These are phyloP conservation scores for Mormyrops boulengeri DNA, from an alignment of 2,797 vertebrate species.

Conservation along the genomic window DNA sequence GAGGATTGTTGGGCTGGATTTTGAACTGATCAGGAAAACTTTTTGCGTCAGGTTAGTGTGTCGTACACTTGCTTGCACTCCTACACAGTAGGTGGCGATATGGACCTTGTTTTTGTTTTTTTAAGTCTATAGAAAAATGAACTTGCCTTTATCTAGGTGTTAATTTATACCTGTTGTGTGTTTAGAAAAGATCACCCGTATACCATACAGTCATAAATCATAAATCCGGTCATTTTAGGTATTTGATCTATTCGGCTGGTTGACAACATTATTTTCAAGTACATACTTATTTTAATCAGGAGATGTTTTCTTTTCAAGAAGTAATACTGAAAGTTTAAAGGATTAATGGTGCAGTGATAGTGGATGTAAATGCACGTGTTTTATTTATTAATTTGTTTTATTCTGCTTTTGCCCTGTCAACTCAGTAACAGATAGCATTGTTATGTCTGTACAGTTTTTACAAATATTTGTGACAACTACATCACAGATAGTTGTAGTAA, in stretches of 20 bases:
- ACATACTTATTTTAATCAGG: neutral
- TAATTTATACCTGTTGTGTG: neutral
- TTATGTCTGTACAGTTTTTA: neutral
- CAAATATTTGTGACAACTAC: neutral
- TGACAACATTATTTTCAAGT: neutral
- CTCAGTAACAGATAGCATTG: neutral
- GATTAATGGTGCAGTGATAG: neutral
- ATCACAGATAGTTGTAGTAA: neutral
- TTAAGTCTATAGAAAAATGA: neutral
- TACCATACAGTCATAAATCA: neutral
- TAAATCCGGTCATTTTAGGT: neutral
- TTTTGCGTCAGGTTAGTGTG: neutral
- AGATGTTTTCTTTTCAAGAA: neutral
- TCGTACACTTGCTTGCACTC: neutral
- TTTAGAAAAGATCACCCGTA: neutral
- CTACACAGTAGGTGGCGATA: neutral
- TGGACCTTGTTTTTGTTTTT: neutral
- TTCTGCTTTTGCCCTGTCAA: neutral
- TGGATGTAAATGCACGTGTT: neutral
- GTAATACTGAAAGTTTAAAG: neutral
- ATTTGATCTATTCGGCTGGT: neutral
- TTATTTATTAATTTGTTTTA: neutral
- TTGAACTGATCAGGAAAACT: neutral
- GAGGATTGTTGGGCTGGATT: neutral
- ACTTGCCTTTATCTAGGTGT: neutral